These are phyloP conservation scores for Cassiopea xamachana DNA, from an alignment of 30 jellyfish, hydroid and myxozoan species.

Conservation along the genomic window DNA sequence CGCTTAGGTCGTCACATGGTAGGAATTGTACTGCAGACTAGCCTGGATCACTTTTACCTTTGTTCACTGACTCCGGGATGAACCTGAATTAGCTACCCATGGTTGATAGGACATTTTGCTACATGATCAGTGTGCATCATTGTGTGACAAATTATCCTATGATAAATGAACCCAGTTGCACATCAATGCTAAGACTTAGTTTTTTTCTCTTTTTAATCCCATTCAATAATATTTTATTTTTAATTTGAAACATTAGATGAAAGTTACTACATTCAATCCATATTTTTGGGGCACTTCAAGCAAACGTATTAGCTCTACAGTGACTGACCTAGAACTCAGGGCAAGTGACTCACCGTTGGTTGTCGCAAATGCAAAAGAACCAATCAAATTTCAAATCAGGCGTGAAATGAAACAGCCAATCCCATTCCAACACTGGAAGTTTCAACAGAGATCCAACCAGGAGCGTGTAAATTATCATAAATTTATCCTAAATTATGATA, in stretches of 20 bases:
- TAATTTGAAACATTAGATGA: slow-evolving; percentile 33
- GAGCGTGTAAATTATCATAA: slow-evolving; percentile 51
- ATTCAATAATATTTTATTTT: not conserved
- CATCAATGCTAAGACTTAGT: not conserved
- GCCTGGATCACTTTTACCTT: too few relatives aligned
- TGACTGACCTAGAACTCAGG: slow-evolving; percentile 39
- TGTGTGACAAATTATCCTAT: too few relatives aligned
- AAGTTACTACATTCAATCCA: slow-evolving; percentile 53
- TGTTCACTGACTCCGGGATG: too few relatives aligned
- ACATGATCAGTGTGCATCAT: too few relatives aligned
- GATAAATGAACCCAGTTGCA: too few relatives aligned
- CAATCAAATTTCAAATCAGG: slow-evolving; percentile 35
- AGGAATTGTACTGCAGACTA: too few relatives aligned
- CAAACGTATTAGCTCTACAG: slow-evolving; percentile 55
- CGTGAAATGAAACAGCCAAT: slow-evolving; percentile 31
- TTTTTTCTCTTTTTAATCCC: not conserved
- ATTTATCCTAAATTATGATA: slow-evolving; percentile 21
- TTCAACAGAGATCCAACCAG: slow-evolving; percentile 38
- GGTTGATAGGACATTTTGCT: too few relatives aligned
- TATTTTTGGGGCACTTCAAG: slow-evolving; percentile 50
- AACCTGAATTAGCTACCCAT: too few relatives aligned
- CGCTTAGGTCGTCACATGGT: too few relatives aligned
- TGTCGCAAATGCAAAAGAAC: slow-evolving; percentile 43
- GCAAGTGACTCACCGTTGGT: slow-evolving; percentile 32
- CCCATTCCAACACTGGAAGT: slow-evolving; percentile 50